Base-by-base conservation (phyloP, 2,797 vertebrate species). In the Molossus molossus region DNA sequence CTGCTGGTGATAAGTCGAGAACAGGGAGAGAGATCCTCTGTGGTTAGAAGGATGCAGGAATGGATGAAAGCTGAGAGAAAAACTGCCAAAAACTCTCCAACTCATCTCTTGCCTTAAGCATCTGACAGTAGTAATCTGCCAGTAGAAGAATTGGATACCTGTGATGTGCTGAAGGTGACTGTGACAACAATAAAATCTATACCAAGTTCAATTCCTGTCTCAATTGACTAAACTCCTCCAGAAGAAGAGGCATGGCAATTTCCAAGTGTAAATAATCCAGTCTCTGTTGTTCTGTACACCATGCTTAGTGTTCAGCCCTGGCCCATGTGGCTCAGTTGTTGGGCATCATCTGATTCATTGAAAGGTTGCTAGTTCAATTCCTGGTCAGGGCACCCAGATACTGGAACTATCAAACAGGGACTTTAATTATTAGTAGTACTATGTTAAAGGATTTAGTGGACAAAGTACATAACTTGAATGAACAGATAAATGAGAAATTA, bases 401-500 rank as follows among this genome's bases (percentile, higher is more conserved):
- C 21, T 82, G 27, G 9, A 57, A 75, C 21, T 65, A 29, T 73
- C 20, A 87, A 12, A 89, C 12, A 67, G 27, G 37, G 25, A 48
- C 37, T 50, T 92, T 58, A 69, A 67, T 18, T 81, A 9, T 55
- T 53, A 62, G 11, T 11, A 53, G 20, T 67, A 37, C 10, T 67
- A 53, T 72, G 21, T 93, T 80, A 70, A 72, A n/a, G 17, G n/a
- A 80, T 72, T 60, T 87, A 81, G 57, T 77, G 20, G 21, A 57
- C 58, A 58, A 29, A 5, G 14, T 72, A 33, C 25, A 40, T 72
- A 53, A 80, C 13, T 70, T 53, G 55, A 25, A 25, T 75, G 18
- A 85, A 86, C 72, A 77, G 25, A 64, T 73, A n/a, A 69, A 64
- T 73, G 45, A 86, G 27, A 33, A 87, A 81, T 80, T 80, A 62